Percentiles rank a stretch among this genome's conserved stretches.
phyloP scores from a whole-genome alignment of 1,140 invertebrate species.

The Panagrolaimus sp. region DNA sequence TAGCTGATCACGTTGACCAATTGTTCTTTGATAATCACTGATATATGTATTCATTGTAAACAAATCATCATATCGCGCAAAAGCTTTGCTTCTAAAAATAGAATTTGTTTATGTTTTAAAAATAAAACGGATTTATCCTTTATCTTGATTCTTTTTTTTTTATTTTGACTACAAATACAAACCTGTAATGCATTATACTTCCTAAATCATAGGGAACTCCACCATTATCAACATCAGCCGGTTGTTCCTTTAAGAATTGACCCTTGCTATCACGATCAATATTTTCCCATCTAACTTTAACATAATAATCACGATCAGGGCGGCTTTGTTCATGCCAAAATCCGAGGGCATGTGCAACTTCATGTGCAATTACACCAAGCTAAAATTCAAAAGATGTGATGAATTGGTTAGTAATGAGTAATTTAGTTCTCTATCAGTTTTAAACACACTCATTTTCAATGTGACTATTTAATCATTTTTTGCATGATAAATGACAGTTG shows the following conservation, averaged over 20 bases:
- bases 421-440: no score
- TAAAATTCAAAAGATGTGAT: conserved; percentile 24
- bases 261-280: conserved; percentile 57
- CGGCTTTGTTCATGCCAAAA: conserved; percentile 59
- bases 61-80: conserved; percentile 55
- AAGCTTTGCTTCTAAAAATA: conserved; percentile 51
- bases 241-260: conserved; percentile 58
- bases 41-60: conserved; percentile 57
- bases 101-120: conserved; percentile 12
- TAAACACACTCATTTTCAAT: no score
- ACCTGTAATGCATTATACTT: conserved; percentile 57
- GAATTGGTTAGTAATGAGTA: neutral
- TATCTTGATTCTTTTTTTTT: neutral
- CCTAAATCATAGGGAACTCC: conserved; percentile 55
- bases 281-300: conserved; percentile 52
- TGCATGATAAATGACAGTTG: no score
- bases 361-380: conserved; percentile 60
- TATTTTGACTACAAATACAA: neutral
- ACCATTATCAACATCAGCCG: conserved; percentile 55
- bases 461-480: no score
- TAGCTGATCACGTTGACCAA: conserved; percentile 54
- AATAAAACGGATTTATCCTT: conserved; percentile 10
- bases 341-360: conserved; percentile 59
- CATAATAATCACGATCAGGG: conserved; percentile 51
- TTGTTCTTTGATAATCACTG: conserved; percentile 56